phyloP scores from a whole-genome alignment of 2,797 vertebrate genomes.

The Cheirogaleus major region DNA sequence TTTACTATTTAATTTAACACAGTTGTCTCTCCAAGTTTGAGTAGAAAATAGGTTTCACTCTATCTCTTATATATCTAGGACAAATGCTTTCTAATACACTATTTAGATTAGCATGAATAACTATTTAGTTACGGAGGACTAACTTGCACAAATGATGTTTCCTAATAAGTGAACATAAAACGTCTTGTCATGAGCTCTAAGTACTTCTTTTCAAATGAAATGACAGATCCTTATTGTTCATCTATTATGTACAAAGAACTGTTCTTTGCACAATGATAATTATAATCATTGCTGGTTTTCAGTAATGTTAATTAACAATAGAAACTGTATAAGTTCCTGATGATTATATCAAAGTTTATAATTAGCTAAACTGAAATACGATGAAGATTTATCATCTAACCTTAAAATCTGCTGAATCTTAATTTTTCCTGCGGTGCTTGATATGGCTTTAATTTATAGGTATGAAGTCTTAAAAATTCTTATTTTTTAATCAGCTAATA shows the following conservation, averaged over 20 bases:
- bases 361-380: not conserved
- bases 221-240: constrained; percentile 8
- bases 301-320: constrained; percentile 1
- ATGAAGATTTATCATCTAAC: constrained; percentile 23
- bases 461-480: not conserved
- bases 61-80: not conserved
- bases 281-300: constrained; percentile 4
- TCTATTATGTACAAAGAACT: not conserved
- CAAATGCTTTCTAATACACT: not conserved
- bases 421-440: not conserved
- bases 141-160: constrained; percentile 30
- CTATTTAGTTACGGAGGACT: not conserved
- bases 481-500: constrained; percentile 26
- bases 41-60: not conserved
- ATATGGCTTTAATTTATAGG: not conserved
- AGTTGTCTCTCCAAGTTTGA: not conserved
- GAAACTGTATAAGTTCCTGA: not conserved
- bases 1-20: not conserved
- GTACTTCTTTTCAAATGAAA: constrained; percentile 20
- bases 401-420: not conserved
- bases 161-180: constrained; percentile 26
- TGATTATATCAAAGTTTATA: constrained; percentile 23
- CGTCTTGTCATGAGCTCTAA: not conserved
- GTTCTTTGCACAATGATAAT: not conserved
- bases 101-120: not conserved